Evolutionary conservation across 1,140 invertebrate species (phyloP).

Genomic region (Zophobas morio): DNA sequence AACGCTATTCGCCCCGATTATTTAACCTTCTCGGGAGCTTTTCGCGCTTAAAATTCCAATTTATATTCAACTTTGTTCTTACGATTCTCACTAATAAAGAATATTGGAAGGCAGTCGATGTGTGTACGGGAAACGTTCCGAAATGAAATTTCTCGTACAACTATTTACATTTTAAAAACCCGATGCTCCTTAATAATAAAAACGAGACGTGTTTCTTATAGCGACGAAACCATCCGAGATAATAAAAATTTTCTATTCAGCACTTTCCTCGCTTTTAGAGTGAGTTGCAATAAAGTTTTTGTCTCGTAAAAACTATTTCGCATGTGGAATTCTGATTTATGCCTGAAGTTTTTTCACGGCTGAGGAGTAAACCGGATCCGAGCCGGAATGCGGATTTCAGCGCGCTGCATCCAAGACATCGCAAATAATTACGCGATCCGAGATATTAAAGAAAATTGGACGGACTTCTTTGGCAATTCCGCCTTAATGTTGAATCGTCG

Average conservation of each 20-base stretch:
- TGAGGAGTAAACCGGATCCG: neutral
- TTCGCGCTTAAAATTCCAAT: conserved; percentile 25
- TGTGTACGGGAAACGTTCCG: neutral
- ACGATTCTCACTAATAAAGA: conserved; percentile 18
- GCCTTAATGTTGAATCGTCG: neutral
- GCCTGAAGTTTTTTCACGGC: conserved; percentile 1
- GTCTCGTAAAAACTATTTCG: conserved; percentile 38
- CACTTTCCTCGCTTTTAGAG: conserved; percentile 28
- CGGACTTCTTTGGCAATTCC: conserved; percentile 3
- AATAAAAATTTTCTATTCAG: conserved; percentile 42
- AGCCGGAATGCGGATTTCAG: neutral
- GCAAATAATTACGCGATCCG: neutral
- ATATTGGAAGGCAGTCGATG: conserved; percentile 25
- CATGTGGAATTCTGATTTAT: conserved; percentile 37
- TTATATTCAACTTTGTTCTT: conserved; percentile 24
- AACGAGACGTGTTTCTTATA: conserved; percentile 8
- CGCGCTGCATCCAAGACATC: conserved; percentile 2
- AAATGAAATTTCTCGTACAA: conserved; percentile 10
- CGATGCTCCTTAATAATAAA: conserved; percentile 14
- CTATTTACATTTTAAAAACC: conserved; percentile 19
- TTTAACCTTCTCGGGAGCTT: neutral
- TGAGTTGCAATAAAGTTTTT: conserved; percentile 40
- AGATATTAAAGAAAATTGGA: neutral
- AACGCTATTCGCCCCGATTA: conserved; percentile 5
- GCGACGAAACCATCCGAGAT: conserved; percentile 1